Conservation (phyloP, 1,140 invertebrate species). For the Drosophila bipectinata region DNA sequence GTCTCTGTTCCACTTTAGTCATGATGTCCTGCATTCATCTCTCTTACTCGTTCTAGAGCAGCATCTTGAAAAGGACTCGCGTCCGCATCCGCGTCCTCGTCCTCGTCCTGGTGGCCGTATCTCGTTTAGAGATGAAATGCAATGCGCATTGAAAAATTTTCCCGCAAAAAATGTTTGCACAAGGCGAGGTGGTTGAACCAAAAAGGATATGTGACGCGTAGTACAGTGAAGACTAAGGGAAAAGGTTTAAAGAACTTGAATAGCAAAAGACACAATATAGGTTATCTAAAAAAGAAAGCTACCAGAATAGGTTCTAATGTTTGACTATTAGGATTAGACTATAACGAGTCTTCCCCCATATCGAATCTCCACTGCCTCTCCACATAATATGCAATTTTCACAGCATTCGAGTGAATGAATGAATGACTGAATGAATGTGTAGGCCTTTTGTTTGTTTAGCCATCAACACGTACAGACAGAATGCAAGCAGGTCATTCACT, state of each 20-base stretch:
- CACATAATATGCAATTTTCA: conserved; percentile 65
- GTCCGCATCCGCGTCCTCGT: conserved; percentile 39
- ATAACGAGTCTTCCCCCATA: not conserved
- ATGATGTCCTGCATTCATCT: conserved; percentile 2
- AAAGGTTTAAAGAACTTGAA: not conserved
- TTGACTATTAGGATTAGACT: too few species aligned
- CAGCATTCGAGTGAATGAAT: conserved; percentile 63
- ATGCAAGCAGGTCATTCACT: conserved; percentile 64
- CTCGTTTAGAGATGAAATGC: conserved; percentile 83
- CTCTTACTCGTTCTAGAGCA: not conserved
- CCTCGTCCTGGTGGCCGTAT: conserved; percentile 57
- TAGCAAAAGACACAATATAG: too few species aligned
- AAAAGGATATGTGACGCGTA: conserved; percentile 39
- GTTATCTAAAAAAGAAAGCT: too few species aligned
- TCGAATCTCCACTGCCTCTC: not conserved
- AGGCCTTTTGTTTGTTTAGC: conserved; percentile 31
- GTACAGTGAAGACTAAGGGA: conserved; percentile 13
- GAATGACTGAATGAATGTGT: conserved; percentile 49
- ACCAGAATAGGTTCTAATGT: too few species aligned
- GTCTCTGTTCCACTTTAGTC: not conserved
- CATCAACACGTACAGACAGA: conserved; percentile 35
- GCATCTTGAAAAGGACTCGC: conserved; percentile 66
- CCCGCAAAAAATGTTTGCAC: conserved; percentile 61
- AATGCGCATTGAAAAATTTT: conserved; percentile 79
- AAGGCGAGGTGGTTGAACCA: conserved; percentile 51